A percentile compares a stretch with the other conserved stretches of the same genome.
phyloP scores from a whole-genome alignment of 2,888 invertebrate genomes.

The Augiades crinisus region DNA sequence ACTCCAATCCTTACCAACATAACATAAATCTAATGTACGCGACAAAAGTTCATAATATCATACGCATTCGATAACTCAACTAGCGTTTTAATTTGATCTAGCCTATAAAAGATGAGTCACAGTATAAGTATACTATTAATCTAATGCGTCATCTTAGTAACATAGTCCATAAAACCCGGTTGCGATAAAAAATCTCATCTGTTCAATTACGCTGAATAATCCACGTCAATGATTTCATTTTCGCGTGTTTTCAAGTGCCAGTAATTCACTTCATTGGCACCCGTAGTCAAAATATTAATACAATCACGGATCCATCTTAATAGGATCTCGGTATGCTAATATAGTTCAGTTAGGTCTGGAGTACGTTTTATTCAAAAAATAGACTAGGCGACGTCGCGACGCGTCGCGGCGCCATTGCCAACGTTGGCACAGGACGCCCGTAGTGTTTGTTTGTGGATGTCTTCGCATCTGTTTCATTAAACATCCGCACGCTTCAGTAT shows the following conservation, averaged over 20 bases:
- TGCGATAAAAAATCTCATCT: constrained; percentile 16
- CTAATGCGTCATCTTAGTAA: constrained; percentile 9
- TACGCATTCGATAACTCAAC: too few relatives aligned
- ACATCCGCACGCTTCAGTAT: constrained; percentile 71
- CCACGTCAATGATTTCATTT: constrained; percentile 16
- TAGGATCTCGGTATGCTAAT: constrained; percentile 9
- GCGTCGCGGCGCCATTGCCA: constrained; percentile 61
- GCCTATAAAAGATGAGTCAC: neutral
- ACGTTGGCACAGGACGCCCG: constrained; percentile 65
- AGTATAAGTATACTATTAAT: constrained; percentile 1
- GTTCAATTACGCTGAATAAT: constrained; percentile 10
- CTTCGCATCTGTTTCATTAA: constrained; percentile 75
- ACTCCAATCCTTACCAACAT: too few relatives aligned
- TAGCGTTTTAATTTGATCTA: neutral
- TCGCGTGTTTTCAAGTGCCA: constrained; percentile 19
- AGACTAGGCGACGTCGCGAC: constrained; percentile 54
- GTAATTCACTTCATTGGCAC: constrained; percentile 32
- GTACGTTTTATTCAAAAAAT: constrained; percentile 55
- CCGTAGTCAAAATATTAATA: constrained; percentile 42
- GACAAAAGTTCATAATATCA: too few relatives aligned
- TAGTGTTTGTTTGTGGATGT: constrained; percentile 70
- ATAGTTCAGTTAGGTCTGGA: constrained; percentile 27
- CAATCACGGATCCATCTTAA: constrained; percentile 25
- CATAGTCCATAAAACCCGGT: neutral
- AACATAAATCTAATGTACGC: too few relatives aligned